Evolutionary conservation across 2,797 vertebrate genomes (phyloP).

Genomic region (Botia kubotai): DNA sequence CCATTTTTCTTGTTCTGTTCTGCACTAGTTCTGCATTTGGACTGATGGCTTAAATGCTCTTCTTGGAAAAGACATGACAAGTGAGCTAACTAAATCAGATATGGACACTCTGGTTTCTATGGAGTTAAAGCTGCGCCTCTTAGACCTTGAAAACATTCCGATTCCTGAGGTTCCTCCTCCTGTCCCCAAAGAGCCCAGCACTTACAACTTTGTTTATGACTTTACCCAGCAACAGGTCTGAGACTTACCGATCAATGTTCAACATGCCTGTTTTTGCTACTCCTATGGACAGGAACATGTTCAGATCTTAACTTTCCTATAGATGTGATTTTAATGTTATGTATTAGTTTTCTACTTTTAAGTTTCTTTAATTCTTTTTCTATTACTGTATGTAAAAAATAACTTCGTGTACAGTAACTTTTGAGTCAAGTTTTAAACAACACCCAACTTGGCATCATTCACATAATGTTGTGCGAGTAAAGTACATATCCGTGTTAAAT

Average conservation of each 20-base stretch:
- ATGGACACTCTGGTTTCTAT: slow-evolving; percentile 87
- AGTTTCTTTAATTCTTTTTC: slow-evolving; percentile 3
- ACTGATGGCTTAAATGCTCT: slow-evolving; percentile 86
- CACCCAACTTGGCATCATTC: not conserved
- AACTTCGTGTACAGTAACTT: not conserved
- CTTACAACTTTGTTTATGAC: slow-evolving; percentile 90
- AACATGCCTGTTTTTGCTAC: too few relatives aligned
- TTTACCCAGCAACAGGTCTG: slow-evolving; percentile 80
- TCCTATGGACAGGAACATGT: not conserved
- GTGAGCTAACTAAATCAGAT: slow-evolving; percentile 84
- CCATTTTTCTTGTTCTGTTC: not conserved
- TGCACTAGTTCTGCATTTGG: slow-evolving; percentile 84
- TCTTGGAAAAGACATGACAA: slow-evolving; percentile 88
- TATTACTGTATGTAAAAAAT: not conserved
- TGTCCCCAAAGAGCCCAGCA: slow-evolving; percentile 89
- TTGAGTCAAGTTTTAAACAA: slow-evolving; percentile 25
- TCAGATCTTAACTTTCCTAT: slow-evolving; percentile 1
- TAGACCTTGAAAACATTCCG: slow-evolving; percentile 88
- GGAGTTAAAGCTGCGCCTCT: slow-evolving; percentile 88
- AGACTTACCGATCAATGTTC: slow-evolving; percentile 3
- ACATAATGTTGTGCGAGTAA: slow-evolving; percentile 2
- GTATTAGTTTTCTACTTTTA: not conserved
- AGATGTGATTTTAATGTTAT: slow-evolving; percentile 34
- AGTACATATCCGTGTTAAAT: slow-evolving; percentile 1
- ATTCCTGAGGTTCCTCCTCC: slow-evolving; percentile 87